These are phyloP conservation scores for Nipponia nippon DNA, from an alignment of 2,113 vertebrate genomes.

Conservation along the genomic window DNA sequence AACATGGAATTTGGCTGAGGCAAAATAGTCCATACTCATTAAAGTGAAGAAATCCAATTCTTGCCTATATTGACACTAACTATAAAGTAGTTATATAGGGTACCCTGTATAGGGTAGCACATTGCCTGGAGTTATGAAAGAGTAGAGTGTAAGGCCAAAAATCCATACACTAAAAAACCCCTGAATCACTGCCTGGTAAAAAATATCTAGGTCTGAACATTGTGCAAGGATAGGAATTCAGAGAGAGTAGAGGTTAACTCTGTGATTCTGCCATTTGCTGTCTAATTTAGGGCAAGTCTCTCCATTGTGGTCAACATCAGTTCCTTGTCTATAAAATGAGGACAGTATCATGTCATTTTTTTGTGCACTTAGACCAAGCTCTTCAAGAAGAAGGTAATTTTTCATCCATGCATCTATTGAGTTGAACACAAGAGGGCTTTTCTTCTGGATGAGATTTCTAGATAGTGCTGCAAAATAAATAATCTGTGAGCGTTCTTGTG, in stretches of 20 bases:
- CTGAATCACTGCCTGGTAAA: neutral
- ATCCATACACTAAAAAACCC: neutral
- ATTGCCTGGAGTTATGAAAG: neutral
- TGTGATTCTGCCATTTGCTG: neutral
- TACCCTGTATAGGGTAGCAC: no score
- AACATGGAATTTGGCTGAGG: neutral
- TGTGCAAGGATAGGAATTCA: neutral
- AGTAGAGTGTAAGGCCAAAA: neutral
- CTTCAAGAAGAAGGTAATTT: neutral
- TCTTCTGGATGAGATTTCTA: neutral
- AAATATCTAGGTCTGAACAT: neutral
- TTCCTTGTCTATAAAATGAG: neutral
- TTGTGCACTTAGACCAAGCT: neutral
- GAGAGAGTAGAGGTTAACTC: neutral
- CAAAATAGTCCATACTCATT: neutral
- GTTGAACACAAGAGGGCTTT: slow-evolving; percentile 41
- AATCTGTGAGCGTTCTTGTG: neutral
- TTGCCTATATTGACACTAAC: neutral
- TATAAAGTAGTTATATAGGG: neutral
- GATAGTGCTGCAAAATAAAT: neutral
- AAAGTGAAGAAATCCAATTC: neutral
- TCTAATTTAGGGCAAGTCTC: neutral
- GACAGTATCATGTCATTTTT: neutral
- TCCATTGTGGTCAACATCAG: neutral
- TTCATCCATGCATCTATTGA: neutral